Conservation (phyloP, 2,113 vertebrate species). For the Xenopus tropicalis region UCB_Xtro_10.0 CM004452.2:10403501-10404000, state of each 20-base stretch:
- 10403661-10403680: too few species aligned
- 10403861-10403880: background rate
- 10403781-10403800: background rate
- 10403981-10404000: background rate
- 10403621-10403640: background rate
- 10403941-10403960: slow-evolving; percentile 28
- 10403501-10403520: slow-evolving; percentile 1
- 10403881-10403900: background rate
- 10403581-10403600: slow-evolving; percentile 17
- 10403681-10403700: background rate
- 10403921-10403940: slow-evolving; percentile 14
- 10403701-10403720: too few species aligned
- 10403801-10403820: background rate
- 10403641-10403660: background rate
- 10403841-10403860: background rate
- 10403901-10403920: background rate
- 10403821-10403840: background rate
- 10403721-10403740: background rate
- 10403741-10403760: background rate
- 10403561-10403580: background rate
- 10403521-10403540: background rate
- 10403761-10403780: too few species aligned
- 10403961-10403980: background rate
- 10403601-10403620: background rate
- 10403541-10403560: background rate